Base-by-base conservation (phyloP, 1,140 invertebrate species). In the Anoplolepis gracilipes region DNA sequence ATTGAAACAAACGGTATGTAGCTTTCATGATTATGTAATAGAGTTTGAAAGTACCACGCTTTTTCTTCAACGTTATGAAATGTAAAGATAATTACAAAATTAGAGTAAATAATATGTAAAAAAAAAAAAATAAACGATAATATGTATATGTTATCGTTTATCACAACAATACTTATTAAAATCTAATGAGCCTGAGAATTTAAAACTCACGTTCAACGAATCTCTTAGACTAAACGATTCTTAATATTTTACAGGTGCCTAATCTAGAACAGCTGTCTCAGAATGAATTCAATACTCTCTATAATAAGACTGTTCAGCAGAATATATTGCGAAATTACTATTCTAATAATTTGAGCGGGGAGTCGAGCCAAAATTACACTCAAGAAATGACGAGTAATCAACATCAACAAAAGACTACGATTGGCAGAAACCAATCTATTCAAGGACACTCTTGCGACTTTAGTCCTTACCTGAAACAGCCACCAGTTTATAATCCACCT, bases 281-380 rank as follows among this genome's bases (percentile, higher is more conserved):
- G 49, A 95, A 93, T 57, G 94, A 95, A 84, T 95, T 95, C 61
- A 95, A 95, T 90, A 95, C 94, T 76, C 90, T 95, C 11, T 95
- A 95, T 72, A 95, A 95, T 67, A 95, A 94, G 79, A 93, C 94
- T 67, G 94, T 95, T 30, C 94, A 94, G n/a, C 94, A 95, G 55
- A 95, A 92, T 79, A 94, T 95, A 85, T 87, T 95, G 30, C 92
- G 93, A 30, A 95, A 93, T 85, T 94, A 94, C 70, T 92, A 93
- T 6, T 84, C 91, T 0, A 78, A 73, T 49, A 85, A 88, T 64
- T 55, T 88, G 42, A 87, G 84, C 59, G 75, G 78, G 36, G 85
- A 85, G 79, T 57, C 73, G 70, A 46, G 73, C 16, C 82, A 92
- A 53, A 82, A 22, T n/a, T 81, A 87, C 72, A 42, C n/a, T 30